Conservation (phyloP, 2,888 invertebrate genomes). For the Erebia ligea region DNA sequence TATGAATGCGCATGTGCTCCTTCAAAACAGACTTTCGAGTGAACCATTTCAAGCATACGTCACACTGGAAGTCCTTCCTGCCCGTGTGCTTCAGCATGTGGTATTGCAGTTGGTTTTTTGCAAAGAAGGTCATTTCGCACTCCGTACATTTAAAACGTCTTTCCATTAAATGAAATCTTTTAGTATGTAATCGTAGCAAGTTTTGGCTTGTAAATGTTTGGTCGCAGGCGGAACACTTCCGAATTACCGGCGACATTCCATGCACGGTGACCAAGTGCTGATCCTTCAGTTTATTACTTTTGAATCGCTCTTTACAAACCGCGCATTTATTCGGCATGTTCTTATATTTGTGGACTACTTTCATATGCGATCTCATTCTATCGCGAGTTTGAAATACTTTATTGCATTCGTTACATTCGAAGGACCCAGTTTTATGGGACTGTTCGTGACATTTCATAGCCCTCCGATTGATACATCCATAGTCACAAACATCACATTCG, state of each 20-base stretch:
- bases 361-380: constrained; percentile 55
- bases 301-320: constrained; percentile 52
- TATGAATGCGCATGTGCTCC: constrained; percentile 46
- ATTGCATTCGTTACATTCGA: constrained; percentile 46
- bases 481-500: constrained; percentile 53
- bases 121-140: constrained; percentile 52
- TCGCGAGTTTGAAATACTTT: constrained; percentile 57
- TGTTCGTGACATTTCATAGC: constrained; percentile 38
- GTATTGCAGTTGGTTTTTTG: constrained; percentile 46
- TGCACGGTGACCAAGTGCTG: constrained; percentile 47
- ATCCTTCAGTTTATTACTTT: constrained; percentile 41
- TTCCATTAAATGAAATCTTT: constrained; percentile 40
- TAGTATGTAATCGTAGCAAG: constrained; percentile 38
- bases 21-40: constrained; percentile 44
- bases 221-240: constrained; percentile 46
- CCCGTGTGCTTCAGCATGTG: constrained; percentile 61
- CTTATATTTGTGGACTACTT: constrained; percentile 27
- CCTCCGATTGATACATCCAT: constrained; percentile 46
- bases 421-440: constrained; percentile 43
- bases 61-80: constrained; percentile 56
- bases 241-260: constrained; percentile 32
- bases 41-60: constrained; percentile 55
- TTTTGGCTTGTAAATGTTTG: constrained; percentile 42
- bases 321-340: constrained; percentile 52
- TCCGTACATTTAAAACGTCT: neutral